phyloP scores from a whole-genome alignment of 2,113 vertebrate species.

The Leptobrachium leishanense region DNA sequence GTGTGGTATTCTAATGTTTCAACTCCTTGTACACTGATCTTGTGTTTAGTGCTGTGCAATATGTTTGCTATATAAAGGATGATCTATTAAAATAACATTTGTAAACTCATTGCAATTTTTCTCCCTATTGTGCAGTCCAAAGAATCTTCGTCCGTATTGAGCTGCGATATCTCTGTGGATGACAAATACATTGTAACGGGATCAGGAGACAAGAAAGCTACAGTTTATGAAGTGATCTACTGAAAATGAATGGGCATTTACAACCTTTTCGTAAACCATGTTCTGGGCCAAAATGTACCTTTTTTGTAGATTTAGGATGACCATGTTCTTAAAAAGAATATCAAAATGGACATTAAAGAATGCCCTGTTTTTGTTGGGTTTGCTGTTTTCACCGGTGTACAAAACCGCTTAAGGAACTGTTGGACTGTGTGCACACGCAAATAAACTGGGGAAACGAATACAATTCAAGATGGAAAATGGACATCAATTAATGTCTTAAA shows the following conservation, averaged over 20 bases:
- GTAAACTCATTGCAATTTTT: neutral
- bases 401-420: conserved; percentile 54
- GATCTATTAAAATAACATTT: neutral
- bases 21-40: too few species aligned
- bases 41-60: too few species aligned
- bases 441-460: conserved; percentile 53
- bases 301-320: conserved; percentile 69
- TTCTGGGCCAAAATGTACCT: conserved; percentile 73
- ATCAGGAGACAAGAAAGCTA: conserved; percentile 83
- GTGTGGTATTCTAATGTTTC: too few species aligned
- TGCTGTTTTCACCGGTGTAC: conserved; percentile 55
- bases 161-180: conserved; percentile 84
- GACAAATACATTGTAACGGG: conserved; percentile 85
- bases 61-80: neutral
- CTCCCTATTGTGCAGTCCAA: conserved; percentile 67
- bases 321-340: conserved; percentile 62
- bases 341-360: conserved; percentile 25
- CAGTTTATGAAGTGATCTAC: conserved; percentile 86
- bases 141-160: conserved; percentile 82
- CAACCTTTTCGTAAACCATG: conserved; percentile 57
- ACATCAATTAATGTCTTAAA: conserved; percentile 55
- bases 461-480: conserved; percentile 53
- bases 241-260: conserved; percentile 67
- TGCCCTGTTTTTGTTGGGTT: conserved; percentile 60
- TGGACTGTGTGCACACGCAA: conserved; percentile 40